Conservation (phyloP, 2,797 vertebrate genomes). For the Ataeniobius toweri region DNA sequence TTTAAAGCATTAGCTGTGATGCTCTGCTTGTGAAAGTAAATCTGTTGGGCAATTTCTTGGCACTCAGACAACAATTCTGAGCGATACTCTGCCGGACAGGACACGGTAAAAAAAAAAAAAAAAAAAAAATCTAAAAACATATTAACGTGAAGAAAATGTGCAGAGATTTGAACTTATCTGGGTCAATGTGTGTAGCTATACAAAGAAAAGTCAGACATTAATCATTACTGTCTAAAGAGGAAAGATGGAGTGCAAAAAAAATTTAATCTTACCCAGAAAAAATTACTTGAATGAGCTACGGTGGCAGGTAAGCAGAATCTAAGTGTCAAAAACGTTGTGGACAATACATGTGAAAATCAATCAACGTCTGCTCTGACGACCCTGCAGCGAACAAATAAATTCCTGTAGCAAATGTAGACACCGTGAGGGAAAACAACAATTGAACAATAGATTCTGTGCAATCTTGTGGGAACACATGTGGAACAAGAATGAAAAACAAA, state of each 20-base stretch:
- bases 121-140: background rate
- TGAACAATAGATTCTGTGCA: conserved; percentile 1
- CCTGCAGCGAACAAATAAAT: conserved; percentile 5
- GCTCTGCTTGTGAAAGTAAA: no score
- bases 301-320: background rate
- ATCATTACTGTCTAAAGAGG: background rate
- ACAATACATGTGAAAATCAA: conserved; percentile 1
- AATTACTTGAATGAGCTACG: background rate
- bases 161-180: background rate
- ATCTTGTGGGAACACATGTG: conserved; percentile 3
- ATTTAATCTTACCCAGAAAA: background rate
- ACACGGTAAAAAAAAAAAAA: no score
- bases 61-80: no score
- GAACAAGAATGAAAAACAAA: background rate
- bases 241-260: background rate
- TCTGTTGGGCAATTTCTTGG: no score
- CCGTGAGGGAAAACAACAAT: conserved; percentile 4
- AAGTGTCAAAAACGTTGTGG: background rate
- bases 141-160: background rate
- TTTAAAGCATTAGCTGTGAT: no score
- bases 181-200: background rate
- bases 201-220: background rate
- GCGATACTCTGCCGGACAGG: no score
- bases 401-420: conserved; percentile 4
- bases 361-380: background rate